Conservation (phyloP, 1,140 invertebrate species). For the Linepithema humile region DNA sequence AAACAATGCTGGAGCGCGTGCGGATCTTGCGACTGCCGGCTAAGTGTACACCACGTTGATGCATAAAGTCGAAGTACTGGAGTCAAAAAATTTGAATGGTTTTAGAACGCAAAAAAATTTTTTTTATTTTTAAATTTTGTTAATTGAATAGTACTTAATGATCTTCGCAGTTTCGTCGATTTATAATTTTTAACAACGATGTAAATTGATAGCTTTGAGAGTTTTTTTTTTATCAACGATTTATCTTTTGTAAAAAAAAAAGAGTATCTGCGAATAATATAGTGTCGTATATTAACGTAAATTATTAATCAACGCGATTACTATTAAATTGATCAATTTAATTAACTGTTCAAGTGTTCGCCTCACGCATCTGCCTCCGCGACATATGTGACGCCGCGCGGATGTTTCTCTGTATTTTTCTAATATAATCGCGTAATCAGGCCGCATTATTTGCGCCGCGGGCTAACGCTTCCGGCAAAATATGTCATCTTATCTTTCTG, state of each 20-base stretch:
- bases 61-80: background rate
- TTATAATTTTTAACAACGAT: background rate
- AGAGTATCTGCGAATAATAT: too few relatives aligned
- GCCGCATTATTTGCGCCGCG: conserved; percentile 40
- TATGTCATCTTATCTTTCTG: conserved; percentile 43
- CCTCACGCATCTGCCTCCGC: background rate
- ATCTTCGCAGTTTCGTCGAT: background rate
- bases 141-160: background rate
- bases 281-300: too few relatives aligned
- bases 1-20: conserved; percentile 54
- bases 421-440: conserved; percentile 36
- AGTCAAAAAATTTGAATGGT: too few relatives aligned
- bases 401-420: conserved; percentile 56
- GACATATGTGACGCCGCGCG: conserved; percentile 21
- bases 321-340: too few relatives aligned
- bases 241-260: too few relatives aligned
- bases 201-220: background rate
- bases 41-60: background rate
- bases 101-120: background rate
- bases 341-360: too few relatives aligned
- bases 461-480: conserved; percentile 64
- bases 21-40: background rate
- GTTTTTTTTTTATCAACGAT: too few relatives aligned
- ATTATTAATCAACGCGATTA: too few relatives aligned
- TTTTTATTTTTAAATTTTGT: background rate